These are phyloP conservation scores for Lepidurus couesii DNA, from an alignment of 1,140 invertebrate genomes.

Conservation along the genomic window DNA sequence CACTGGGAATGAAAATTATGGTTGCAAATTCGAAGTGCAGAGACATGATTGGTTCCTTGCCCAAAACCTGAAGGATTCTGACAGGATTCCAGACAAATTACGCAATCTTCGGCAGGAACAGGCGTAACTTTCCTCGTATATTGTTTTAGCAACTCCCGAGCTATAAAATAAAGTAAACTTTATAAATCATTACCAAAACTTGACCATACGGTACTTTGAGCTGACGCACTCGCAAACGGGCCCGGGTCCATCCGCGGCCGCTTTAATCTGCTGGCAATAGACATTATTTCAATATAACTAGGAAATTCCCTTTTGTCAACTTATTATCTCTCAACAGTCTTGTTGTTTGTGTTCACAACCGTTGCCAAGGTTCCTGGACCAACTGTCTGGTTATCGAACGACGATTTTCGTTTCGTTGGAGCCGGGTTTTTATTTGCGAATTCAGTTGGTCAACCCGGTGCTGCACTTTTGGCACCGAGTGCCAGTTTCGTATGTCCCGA, in stretches of 20 bases:
- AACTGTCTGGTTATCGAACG: not conserved
- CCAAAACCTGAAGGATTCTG: slow-evolving; percentile 1
- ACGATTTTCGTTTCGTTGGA: not conserved
- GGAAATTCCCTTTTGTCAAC: not conserved
- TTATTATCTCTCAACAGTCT: not conserved
- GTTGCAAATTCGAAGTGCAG: not conserved
- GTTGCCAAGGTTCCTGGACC: not conserved
- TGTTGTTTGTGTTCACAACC: not conserved
- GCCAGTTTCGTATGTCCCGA: no score
- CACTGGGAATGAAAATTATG: not conserved
- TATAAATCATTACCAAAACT: not conserved
- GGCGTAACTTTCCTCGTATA: not conserved
- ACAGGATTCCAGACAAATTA: not conserved
- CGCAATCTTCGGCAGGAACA: not conserved
- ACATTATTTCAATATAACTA: not conserved
- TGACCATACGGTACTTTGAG: not conserved
- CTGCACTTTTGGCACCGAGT: no score
- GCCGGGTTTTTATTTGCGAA: no score
- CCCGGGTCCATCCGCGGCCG: not conserved
- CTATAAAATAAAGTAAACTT: not conserved
- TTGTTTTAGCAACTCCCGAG: not conserved
- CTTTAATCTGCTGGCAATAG: not conserved
- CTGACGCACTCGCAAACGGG: not conserved
- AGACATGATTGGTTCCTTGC: not conserved
- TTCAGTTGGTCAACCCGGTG: no score